Conservation (phyloP, 2,888 invertebrate genomes). For the Pomacea canaliculata region DNA sequence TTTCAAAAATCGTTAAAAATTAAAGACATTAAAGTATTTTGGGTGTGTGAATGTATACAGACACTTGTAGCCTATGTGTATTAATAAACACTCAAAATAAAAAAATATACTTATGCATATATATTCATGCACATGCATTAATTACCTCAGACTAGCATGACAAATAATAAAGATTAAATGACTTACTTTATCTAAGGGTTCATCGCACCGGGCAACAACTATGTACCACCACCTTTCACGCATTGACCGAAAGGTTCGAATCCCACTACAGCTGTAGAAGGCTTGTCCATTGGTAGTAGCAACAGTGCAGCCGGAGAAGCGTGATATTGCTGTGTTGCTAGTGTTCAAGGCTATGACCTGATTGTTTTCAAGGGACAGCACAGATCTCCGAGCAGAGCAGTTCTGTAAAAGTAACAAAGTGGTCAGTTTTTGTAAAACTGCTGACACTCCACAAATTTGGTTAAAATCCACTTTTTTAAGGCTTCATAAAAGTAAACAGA, state of each 20-base stretch:
- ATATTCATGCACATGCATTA: background rate
- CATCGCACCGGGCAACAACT: constrained; percentile 83
- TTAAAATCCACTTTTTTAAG: too few relatives aligned
- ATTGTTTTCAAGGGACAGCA: constrained; percentile 80
- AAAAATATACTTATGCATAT: background rate
- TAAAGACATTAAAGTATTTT: too few relatives aligned
- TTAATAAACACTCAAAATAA: background rate
- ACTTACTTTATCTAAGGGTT: constrained; percentile 67
- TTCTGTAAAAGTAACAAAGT: constrained; percentile 73
- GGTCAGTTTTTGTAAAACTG: too few relatives aligned
- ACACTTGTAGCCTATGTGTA: background rate
- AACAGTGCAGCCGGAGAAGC: constrained; percentile 51
- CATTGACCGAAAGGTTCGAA: constrained; percentile 80
- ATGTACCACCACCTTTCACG: constrained; percentile 96
- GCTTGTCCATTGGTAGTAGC: constrained; percentile 31
- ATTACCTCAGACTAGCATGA: too few relatives aligned
- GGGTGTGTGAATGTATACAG: too few relatives aligned
- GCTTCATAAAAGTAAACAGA: too few relatives aligned
- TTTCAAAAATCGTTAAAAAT: too few relatives aligned
- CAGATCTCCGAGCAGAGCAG: constrained; percentile 81
- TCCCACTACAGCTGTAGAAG: constrained; percentile 58
- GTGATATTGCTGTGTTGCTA: constrained; percentile 32
- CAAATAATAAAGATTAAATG: background rate
- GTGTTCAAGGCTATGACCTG: constrained; percentile 83
- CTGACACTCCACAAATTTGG: too few relatives aligned